phyloP scores from a whole-genome alignment of 2,888 invertebrate species.

The Lobophora halterata region DNA sequence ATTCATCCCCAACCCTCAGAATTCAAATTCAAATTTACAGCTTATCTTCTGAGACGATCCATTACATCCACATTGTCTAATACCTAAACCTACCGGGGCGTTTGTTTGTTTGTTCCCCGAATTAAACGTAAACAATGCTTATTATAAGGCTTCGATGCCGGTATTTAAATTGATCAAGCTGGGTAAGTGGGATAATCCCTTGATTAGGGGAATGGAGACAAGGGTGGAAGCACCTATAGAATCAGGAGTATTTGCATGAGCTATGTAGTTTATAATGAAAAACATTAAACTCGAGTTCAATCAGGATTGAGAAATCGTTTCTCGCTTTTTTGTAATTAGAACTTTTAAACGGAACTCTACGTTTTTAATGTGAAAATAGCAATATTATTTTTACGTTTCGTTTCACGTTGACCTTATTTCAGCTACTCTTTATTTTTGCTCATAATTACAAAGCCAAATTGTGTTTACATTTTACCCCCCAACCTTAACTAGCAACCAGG shows the following conservation, averaged over 20 bases:
- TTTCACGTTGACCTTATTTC: too few relatives aligned
- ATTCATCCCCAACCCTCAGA: constrained; percentile 5
- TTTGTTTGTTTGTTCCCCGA: constrained; percentile 24
- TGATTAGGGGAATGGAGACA: constrained; percentile 40
- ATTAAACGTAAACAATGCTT: constrained; percentile 55
- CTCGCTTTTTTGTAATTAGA: too few relatives aligned
- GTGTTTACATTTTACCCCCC: too few relatives aligned
- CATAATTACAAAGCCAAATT: too few relatives aligned
- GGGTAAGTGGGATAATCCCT: constrained; percentile 52
- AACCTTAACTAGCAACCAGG: background rate
- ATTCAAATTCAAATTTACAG: constrained; percentile 19
- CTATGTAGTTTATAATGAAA: too few relatives aligned
- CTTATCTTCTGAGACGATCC: constrained; percentile 16
- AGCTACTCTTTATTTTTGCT: too few relatives aligned
- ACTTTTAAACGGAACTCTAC: too few relatives aligned
- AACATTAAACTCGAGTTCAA: too few relatives aligned
- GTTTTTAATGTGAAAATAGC: too few relatives aligned
- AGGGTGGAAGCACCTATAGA: constrained; percentile 23
- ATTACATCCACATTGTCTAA: constrained; percentile 16
- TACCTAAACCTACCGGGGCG: background rate
- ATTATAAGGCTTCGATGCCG: constrained; percentile 47
- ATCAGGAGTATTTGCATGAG: constrained; percentile 19
- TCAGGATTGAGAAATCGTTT: too few relatives aligned
- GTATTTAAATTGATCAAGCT: constrained; percentile 57
- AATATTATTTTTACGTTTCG: too few relatives aligned